Base-by-base conservation (phyloP, 2,797 vertebrate genomes). In the Pseudopleuronectes americanus region DNA sequence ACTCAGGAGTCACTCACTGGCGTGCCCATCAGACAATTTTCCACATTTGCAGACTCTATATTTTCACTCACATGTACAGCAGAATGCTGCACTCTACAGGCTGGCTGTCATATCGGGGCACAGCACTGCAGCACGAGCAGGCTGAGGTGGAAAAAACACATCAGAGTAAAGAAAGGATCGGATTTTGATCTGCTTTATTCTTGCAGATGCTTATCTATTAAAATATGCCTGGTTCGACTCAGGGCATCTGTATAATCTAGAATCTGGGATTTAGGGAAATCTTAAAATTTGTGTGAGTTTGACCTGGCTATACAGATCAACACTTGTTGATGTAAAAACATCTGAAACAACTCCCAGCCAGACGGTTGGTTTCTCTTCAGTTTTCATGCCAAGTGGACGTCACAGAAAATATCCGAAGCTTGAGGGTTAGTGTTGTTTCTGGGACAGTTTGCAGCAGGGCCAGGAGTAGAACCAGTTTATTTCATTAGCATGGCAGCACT, bases 401-500 rank as follows among this genome's bases (percentile, higher is more conserved):
- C 22, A 26, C 26, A 26, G 14, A 22, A 69, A 61, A 14, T 21
- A 51, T 23, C 1, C 22, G 22, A 53, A 7, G 38, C 1, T 8
- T 8, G 13, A 49, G 24, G 8, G 28, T 28, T 0, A 6, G 12
- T 0, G 0, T 21, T 38, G 22, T 13, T 4, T 26, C 4, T 59
- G 36, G 7, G 26, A 45, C 8, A n/a, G 36, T 31, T 57, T 9
- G 17, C 31, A 22, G 31, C 45, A 4, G 1, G 1, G 47, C 8
- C 49, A 54, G 21, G 26, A 62, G 7, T 21, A 61, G 16, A 47
- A 13, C 14, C 4, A 14, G 24, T 23, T 33, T 9, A 21, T 16
- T n/a, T 59, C 31, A 48, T 48, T 59, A 23, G 13, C 10, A 62
- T 4, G n/a, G n/a, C 23, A 62, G 53, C 45, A 57, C 21, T 53